Evolutionary conservation across 2,888 invertebrate species (phyloP).

Genomic region (Drosophila fulvimacula): DNA sequence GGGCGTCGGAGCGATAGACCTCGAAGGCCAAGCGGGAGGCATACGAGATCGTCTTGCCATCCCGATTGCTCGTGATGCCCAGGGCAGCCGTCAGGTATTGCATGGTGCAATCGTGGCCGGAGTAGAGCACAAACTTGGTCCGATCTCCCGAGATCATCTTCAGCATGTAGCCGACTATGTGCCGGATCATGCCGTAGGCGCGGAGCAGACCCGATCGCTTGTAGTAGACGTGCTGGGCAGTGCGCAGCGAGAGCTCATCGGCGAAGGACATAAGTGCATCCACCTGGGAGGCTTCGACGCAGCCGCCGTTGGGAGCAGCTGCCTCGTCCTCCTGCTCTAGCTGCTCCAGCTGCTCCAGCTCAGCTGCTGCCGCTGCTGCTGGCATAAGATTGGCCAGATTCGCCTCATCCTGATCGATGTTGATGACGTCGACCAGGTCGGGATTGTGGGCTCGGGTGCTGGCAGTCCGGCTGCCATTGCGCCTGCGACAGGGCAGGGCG

Average conservation of each 20-base stretch:
- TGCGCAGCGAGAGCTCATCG: conserved; percentile 91
- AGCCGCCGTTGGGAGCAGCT: conserved; percentile 76
- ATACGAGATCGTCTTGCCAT: conserved; percentile 89
- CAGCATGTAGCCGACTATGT: conserved; percentile 92
- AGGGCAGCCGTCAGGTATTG: conserved; percentile 93
- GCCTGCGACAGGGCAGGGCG: conserved; percentile 89
- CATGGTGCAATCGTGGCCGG: conserved; percentile 96
- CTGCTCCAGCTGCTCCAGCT: conserved; percentile 24
- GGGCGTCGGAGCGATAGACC: conserved; percentile 90
- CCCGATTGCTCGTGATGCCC: conserved; percentile 86
- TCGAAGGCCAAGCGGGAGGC: conserved; percentile 95
- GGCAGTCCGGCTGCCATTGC: conserved; percentile 44
- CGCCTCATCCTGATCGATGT: conserved; percentile 84
- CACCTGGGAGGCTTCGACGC: conserved; percentile 90
- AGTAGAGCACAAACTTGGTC: conserved; percentile 92
- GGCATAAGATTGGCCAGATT: conserved; percentile 51
- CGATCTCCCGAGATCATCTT: conserved; percentile 91
- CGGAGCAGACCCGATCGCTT: conserved; percentile 89
- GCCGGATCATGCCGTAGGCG: conserved; percentile 93
- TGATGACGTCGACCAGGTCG: conserved; percentile 84
- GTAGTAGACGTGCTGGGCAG: conserved; percentile 86
- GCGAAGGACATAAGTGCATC: conserved; percentile 92
- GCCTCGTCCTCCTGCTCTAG: conserved; percentile 12
- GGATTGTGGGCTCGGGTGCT: conserved; percentile 64
- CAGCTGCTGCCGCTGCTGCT: conserved; percentile 30